Base-by-base conservation (phyloP, 2,113 vertebrate genomes). In the Scophthalmus maximus region DNA sequence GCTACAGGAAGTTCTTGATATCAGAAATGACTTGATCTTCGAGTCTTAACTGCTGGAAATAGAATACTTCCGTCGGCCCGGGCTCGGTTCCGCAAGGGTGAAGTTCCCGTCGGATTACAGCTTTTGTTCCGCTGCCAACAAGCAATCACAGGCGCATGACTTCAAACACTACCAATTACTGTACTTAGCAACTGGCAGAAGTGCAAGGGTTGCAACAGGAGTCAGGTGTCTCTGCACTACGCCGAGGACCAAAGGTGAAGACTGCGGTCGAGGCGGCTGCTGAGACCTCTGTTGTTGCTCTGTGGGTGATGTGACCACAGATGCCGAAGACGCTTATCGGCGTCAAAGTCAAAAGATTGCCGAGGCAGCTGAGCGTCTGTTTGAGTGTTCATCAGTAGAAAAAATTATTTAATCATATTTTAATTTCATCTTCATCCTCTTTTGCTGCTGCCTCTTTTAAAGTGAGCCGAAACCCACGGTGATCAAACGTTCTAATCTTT, bases 111-210 rank as follows among this genome's bases (percentile, higher is more conserved):
- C 49, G 29, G 32, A 79, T 63, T 60, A 27, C 22, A 76, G 67
- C 66, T 25, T 53, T 55, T 73, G 50, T 67, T 23, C 18, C 0
- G 3, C 56, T 61, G 59, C 67, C 56, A 76, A 66, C 29, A 47
- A 62, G 50, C 63, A 46, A 46, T 46, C 42, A 46, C 18, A 6
- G 47, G 10, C 10, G 22, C 32, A 50, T 64, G 42, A 42, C 20
- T 81, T 65, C 27, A 74, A 69, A 49, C 22, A 55, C 72, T 67
- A 56, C 64, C 23, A 78, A 56, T 78, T 59, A 53, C 56, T 76
- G 38, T 36, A 38, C 46, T 79, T 38, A 58, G 22, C 32, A 65
- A 44, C 49, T 40, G 36, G 18, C 49, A 59, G 50, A 27, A 32
- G 64, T 27, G 17, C 10, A 4, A 14, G n/a, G 10, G 66, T 44